Conservation (phyloP, 2,797 vertebrate genomes). For the Thalassophryne amazonica region DNA sequence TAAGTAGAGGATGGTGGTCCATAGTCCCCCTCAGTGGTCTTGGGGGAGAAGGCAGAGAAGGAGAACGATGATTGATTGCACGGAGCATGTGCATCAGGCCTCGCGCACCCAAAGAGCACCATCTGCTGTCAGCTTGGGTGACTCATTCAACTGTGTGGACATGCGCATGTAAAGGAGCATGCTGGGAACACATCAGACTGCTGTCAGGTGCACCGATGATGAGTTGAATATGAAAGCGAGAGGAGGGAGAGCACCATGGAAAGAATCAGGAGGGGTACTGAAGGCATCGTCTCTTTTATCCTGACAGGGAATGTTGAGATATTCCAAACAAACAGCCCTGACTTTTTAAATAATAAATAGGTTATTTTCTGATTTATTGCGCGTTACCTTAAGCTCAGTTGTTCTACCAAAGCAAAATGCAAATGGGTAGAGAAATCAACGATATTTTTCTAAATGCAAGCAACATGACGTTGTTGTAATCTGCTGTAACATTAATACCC, state of each 20-base stretch:
- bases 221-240: slow-evolving; percentile 47
- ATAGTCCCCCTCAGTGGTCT: slow-evolving; percentile 67
- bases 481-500: slow-evolving; percentile 28
- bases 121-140: slow-evolving; percentile 79
- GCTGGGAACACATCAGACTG: slow-evolving; percentile 61
- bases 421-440: slow-evolving; percentile 6
- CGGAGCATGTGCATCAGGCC: slow-evolving; percentile 57
- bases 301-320: slow-evolving; percentile 16
- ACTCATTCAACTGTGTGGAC: slow-evolving; percentile 67
- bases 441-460: slow-evolving; percentile 23
- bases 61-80: slow-evolving; percentile 77
- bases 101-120: slow-evolving; percentile 81
- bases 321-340: slow-evolving; percentile 20
- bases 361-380: slow-evolving; percentile 2
- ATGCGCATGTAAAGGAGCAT: slow-evolving; percentile 57
- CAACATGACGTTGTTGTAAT: slow-evolving; percentile 29
- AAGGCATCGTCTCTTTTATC: slow-evolving; percentile 33
- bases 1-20: slow-evolving; percentile 75
- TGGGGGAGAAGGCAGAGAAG: slow-evolving; percentile 53
- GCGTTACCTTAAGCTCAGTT: slow-evolving; percentile 13
- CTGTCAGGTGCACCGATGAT: slow-evolving; percentile 45
- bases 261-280: slow-evolving; percentile 32
- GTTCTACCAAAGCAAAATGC: slow-evolving; percentile 27
- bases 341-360: not conserved
- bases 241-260: slow-evolving; percentile 6